Evolutionary conservation across 2,797 vertebrate genomes (phyloP).

Genomic region (Trematomus bernacchii): DNA sequence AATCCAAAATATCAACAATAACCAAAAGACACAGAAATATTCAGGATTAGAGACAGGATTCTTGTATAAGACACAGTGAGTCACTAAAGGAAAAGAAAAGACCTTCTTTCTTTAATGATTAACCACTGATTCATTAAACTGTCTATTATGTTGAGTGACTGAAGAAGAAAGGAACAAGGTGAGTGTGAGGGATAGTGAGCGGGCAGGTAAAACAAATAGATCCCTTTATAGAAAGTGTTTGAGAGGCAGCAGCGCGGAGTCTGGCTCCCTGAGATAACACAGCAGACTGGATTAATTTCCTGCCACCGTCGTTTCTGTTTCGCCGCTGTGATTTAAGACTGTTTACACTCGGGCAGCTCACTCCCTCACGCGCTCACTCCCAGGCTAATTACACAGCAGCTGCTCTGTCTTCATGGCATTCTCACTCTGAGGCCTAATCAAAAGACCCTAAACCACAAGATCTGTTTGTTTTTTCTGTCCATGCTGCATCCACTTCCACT

Average conservation of each 20-base stretch:
- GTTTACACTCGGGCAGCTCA: conserved; percentile 38
- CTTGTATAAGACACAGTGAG: not conserved
- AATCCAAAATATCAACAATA: not conserved
- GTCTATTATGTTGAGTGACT: too few relatives aligned
- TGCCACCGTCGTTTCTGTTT: conserved; percentile 58
- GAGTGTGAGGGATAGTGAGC: not conserved
- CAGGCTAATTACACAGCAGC: conserved; percentile 51
- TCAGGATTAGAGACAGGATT: not conserved
- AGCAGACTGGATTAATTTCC: conserved; percentile 70
- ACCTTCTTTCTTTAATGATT: conserved; percentile 51
- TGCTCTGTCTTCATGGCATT: conserved; percentile 35
- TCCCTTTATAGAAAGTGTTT: not conserved
- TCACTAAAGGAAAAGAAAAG: conserved; percentile 14
- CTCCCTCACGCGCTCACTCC: conserved; percentile 45
- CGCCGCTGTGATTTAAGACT: conserved; percentile 57
- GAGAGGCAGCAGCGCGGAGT: conserved; percentile 7
- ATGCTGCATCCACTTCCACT: not conserved
- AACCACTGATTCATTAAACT: conserved; percentile 46
- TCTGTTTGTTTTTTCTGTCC: not conserved
- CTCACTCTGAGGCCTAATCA: conserved; percentile 19
- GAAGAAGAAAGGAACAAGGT: not conserved
- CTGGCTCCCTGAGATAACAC: conserved; percentile 58
- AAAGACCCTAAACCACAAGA: conserved; percentile 16
- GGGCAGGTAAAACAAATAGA: not conserved
- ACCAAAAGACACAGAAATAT: not conserved